Conservation (phyloP, 2,888 invertebrate species). For the Pyrrhia umbra region DNA sequence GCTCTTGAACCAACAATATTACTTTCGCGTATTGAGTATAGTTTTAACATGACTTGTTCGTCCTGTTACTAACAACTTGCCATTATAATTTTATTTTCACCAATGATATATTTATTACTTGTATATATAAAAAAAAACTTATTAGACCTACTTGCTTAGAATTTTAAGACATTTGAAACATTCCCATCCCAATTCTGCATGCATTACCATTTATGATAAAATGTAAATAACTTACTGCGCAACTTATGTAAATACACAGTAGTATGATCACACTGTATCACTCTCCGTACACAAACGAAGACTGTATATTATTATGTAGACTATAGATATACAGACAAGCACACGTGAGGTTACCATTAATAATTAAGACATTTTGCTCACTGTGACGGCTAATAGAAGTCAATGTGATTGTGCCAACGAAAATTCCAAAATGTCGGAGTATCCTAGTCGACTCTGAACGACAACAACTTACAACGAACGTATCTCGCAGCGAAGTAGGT, state of each 20-base stretch:
- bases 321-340: conserved; percentile 73
- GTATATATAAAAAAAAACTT: conserved; percentile 81
- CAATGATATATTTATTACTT: conserved; percentile 89
- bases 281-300: conserved; percentile 73
- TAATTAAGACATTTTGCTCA: conserved; percentile 62
- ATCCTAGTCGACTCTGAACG: conserved; percentile 73
- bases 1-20: conserved; percentile 76
- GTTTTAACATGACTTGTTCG: conserved; percentile 75
- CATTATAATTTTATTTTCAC: conserved; percentile 87
- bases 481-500: conserved; percentile 62
- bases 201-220: conserved; percentile 67
- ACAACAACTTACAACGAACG: conserved; percentile 64
- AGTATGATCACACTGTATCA: conserved; percentile 59
- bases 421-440: conserved; percentile 59
- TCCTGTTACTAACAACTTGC: conserved; percentile 88
- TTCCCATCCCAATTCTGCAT: conserved; percentile 76
- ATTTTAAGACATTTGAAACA: conserved; percentile 74
- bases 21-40: conserved; percentile 71
- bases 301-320: conserved; percentile 79
- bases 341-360: conserved; percentile 70
- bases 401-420: conserved; percentile 70
- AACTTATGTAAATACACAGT: conserved; percentile 84
- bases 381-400: conserved; percentile 57
- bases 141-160: conserved; percentile 76
- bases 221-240: conserved; percentile 78